phyloP scores from a whole-genome alignment of 2,797 vertebrate species.

The Notolabrus celidotus region DNA sequence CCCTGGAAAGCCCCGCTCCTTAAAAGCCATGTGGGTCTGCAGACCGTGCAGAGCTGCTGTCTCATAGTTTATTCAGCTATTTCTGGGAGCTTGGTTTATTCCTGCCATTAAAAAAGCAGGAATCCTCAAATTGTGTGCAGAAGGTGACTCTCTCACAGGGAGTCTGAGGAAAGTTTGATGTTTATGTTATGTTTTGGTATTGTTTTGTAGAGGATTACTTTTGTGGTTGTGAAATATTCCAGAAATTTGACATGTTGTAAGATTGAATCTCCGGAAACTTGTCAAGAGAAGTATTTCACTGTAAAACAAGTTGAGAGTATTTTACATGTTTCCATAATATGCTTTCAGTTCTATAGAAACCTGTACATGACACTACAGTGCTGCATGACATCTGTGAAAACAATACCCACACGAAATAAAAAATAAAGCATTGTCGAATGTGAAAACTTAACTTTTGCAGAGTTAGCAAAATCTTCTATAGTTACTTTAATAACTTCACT shows the following conservation, averaged over 20 bases:
- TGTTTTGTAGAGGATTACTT: slow-evolving; percentile 20
- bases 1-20: slow-evolving; percentile 77
- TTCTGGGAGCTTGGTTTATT: slow-evolving; percentile 57
- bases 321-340: no score
- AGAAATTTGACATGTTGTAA: not conserved
- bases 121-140: slow-evolving; percentile 46
- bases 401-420: no score
- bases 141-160: slow-evolving; percentile 47
- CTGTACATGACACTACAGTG: no score
- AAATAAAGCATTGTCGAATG: no score
- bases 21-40: slow-evolving; percentile 61
- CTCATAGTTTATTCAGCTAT: slow-evolving; percentile 77
- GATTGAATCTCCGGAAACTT: not conserved
- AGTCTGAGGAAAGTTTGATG: slow-evolving; percentile 39
- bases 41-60: slow-evolving; percentile 64
- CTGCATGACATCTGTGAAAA: no score
- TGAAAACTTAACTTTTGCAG: no score
- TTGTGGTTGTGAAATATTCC: not conserved
- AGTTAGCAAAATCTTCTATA: no score
- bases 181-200: slow-evolving; percentile 22
- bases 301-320: no score
- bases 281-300: not conserved
- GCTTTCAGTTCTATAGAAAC: no score
- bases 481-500: no score
- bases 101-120: slow-evolving; percentile 43